A percentile compares a stretch with the other conserved stretches of the same genome.
Conservation (phyloP, 2,888 invertebrate genomes). For the Bedellia somnulentella region DNA sequence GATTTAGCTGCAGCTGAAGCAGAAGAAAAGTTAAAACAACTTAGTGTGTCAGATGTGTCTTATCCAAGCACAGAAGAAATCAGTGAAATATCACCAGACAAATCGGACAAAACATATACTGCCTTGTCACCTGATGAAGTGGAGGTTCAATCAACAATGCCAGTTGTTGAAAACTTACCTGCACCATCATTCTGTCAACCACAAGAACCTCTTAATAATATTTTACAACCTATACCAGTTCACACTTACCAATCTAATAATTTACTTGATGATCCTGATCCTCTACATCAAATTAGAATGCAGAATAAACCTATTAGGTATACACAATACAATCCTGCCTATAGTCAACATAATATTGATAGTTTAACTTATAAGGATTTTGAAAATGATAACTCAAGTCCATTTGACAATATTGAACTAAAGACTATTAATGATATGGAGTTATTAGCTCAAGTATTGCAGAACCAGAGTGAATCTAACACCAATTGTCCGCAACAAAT, state of each 20-base stretch:
- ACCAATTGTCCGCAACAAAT: slow-evolving; percentile 23
- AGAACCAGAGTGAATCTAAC: slow-evolving; percentile 34
- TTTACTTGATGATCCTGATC: slow-evolving; percentile 49
- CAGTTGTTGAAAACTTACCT: neutral
- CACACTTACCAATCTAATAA: slow-evolving; percentile 31
- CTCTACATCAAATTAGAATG: slow-evolving; percentile 34
- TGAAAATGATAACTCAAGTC: slow-evolving; percentile 88
- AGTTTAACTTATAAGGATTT: slow-evolving; percentile 72
- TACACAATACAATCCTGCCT: slow-evolving; percentile 20
- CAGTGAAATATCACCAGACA: slow-evolving; percentile 51
- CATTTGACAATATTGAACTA: slow-evolving; percentile 90
- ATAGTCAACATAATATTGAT: slow-evolving; percentile 26
- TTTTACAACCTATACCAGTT: slow-evolving; percentile 47
- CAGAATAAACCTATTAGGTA: slow-evolving; percentile 29
- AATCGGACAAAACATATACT: slow-evolving; percentile 28
- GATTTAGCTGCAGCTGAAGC: slow-evolving; percentile 48
- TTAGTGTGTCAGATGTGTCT: slow-evolving; percentile 59
- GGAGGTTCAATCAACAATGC: slow-evolving; percentile 1
- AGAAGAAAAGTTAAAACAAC: slow-evolving; percentile 54
- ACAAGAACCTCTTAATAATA: slow-evolving; percentile 29
- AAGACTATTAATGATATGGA: slow-evolving; percentile 93
- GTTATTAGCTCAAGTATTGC: slow-evolving; percentile 78
- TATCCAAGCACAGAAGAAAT: slow-evolving; percentile 66
- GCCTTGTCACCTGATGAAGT: slow-evolving; percentile 11
- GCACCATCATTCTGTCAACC: slow-evolving; percentile 18